Evolutionary conservation across 1,140 invertebrate genomes (phyloP), one percentile per base, ranked within the genome.

Genomic region (Orchestia grillus): DNA sequence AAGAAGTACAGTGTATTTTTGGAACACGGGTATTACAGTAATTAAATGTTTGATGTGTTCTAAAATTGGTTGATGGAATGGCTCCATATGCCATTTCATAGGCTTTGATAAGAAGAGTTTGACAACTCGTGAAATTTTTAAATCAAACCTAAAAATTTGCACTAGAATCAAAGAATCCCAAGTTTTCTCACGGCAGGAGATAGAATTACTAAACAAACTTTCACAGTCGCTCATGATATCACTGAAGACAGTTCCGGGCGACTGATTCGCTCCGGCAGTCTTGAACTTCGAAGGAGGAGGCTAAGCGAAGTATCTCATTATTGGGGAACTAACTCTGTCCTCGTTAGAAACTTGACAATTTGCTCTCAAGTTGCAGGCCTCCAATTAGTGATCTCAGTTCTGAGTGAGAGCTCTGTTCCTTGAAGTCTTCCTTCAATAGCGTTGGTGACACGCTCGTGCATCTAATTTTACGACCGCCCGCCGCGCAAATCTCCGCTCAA

Each of bases 271-370:
- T 19, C 47, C 47, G 6, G 19, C 47, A 53, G 47, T 6, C 47
- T 53, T 19, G 62, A 77, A 28, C 62, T 1, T 23, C 36, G 11
- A 23, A 77, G 62, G 62, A 77, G 62, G 62, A 77, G 11, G 62
- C 62, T 77, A 77, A 77, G 62, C 62, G 62, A 77, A 36, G 62
- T 77, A 77, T 77, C 62, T 77, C 62, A 77, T 77, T 77, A 77
- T 77, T 36, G 62, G 36, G 62, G 62, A 77, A 77, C 15, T 77
- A 77, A 77, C 62, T 77, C 62, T 15, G 62, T 77, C 62, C 15
- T 77, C 62, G 62, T 77, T 77, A 77, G 62, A 36, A 77, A 77
- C 62, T 77, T 77, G 62, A 77, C 28, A 36, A 77, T 77, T 77
- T 77, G 28, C 62, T 77, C 62, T 8, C 11, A 77, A 77, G 15